Evolutionary conservation across 92 coral and sea anemone species (phyloP).

Genomic region (Parazoanthus darwini): DNA sequence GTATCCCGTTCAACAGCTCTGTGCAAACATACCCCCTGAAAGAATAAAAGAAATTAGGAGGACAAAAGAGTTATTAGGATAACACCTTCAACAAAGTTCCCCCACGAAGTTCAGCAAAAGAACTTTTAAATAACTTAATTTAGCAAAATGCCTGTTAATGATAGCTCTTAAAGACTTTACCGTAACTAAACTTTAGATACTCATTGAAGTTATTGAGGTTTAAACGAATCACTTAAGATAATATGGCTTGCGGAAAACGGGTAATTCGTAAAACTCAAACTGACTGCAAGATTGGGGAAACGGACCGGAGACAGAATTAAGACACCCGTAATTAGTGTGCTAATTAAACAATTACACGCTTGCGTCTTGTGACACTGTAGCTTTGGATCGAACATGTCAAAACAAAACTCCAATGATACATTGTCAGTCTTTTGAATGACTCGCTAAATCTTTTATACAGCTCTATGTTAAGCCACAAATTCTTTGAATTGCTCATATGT

Average conservation of each 20-base stretch:
- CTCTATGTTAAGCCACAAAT: constrained; percentile 31
- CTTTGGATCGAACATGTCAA: constrained; percentile 61
- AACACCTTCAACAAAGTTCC: constrained; percentile 66
- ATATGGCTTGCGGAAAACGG: constrained; percentile 21
- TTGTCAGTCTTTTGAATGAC: constrained; percentile 4
- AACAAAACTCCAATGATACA: constrained; percentile 46
- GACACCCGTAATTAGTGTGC: constrained; percentile 59
- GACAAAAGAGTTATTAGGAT: constrained; percentile 67
- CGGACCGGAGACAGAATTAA: constrained; percentile 66
- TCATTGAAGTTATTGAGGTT: constrained; percentile 5
- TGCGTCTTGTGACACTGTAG: constrained; percentile 54
- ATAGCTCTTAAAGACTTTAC: constrained; percentile 52
- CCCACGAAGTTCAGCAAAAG: constrained; percentile 81
- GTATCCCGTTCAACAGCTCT: constrained; percentile 61
- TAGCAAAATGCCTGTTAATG: constrained; percentile 52
- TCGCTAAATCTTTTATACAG: constrained; percentile 18
- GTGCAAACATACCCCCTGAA: constrained; percentile 85
- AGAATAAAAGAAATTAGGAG: constrained; percentile 72
- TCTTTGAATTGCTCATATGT: constrained; percentile 25
- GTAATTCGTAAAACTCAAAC: not conserved
- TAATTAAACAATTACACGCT: constrained; percentile 77
- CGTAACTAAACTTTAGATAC: constrained; percentile 17
- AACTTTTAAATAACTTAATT: constrained; percentile 53
- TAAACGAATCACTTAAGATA: constrained; percentile 8
- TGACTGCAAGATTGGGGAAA: not conserved